Conservation (phyloP, 1,140 invertebrate genomes). For the Hormaphis cornu region DNA sequence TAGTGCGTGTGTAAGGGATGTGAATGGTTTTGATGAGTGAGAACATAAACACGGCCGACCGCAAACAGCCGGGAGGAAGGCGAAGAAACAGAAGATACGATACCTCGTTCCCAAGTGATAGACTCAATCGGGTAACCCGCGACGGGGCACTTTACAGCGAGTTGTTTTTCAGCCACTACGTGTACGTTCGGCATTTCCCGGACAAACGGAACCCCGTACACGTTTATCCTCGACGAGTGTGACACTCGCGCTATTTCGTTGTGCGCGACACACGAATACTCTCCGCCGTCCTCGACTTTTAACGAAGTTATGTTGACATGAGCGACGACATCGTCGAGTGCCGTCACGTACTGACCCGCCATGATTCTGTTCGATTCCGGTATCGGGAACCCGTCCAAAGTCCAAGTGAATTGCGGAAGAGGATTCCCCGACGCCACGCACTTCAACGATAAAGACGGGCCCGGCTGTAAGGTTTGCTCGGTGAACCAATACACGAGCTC, state of each 20-base stretch:
- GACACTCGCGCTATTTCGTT: conserved; percentile 67
- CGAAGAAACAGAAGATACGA: conserved; percentile 34
- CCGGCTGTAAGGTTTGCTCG: conserved; percentile 79
- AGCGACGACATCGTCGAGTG: conserved; percentile 73
- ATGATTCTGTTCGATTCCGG: conserved; percentile 66
- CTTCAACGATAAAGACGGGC: conserved; percentile 76
- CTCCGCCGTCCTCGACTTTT: conserved; percentile 80
- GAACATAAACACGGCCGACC: too few relatives aligned
- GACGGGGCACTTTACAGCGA: conserved; percentile 83
- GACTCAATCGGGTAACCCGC: conserved; percentile 83
- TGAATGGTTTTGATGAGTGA: too few relatives aligned
- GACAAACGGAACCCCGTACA: conserved; percentile 80
- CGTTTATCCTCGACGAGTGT: conserved; percentile 78
- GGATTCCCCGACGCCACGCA: conserved; percentile 86
- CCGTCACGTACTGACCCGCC: conserved; percentile 74
- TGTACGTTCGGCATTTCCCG: conserved; percentile 83
- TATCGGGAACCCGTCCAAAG: conserved; percentile 75
- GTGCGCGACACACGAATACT: conserved; percentile 76
- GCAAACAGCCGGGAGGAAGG: too few relatives aligned
- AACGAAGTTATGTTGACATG: conserved; percentile 87
- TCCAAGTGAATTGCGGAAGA: conserved; percentile 79
- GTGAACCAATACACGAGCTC: conserved; percentile 81
- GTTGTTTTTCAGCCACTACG: conserved; percentile 73
- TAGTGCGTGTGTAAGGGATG: too few relatives aligned
- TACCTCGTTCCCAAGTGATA: conserved; percentile 82